Percentiles rank a stretch among this genome's conserved stretches.
These are phyloP conservation scores for Nephotettix cincticeps DNA, from an alignment of 1,140 invertebrate genomes.

Conservation along the genomic window DNA sequence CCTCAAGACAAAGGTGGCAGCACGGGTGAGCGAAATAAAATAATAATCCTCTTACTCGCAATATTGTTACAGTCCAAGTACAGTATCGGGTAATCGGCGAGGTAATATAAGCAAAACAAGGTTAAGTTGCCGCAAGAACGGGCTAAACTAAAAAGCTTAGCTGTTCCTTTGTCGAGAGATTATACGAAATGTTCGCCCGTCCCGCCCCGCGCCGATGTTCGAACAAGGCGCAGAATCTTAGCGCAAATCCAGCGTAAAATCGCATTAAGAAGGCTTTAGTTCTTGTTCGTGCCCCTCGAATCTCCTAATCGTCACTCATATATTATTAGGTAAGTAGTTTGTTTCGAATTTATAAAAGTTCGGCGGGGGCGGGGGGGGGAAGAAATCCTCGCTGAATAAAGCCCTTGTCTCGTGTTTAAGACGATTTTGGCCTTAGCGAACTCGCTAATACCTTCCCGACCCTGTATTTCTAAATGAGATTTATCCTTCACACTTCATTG, in stretches of 20 bases:
- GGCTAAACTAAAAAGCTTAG: slow-evolving; percentile 24
- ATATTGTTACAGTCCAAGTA: slow-evolving; percentile 15
- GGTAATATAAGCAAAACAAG: slow-evolving; percentile 24
- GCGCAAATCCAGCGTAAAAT: slow-evolving; percentile 35
- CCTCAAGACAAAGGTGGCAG: too few species aligned
- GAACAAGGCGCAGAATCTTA: slow-evolving; percentile 32
- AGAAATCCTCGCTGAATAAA: slow-evolving; percentile 33
- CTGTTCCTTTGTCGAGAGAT: slow-evolving; percentile 24
- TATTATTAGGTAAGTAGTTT: slow-evolving; percentile 37
- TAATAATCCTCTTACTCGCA: slow-evolving; percentile 11
- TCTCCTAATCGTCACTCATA: slow-evolving; percentile 33
- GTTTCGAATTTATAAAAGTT: slow-evolving; percentile 37
- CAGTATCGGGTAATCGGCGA: background rate
- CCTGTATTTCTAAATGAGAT: slow-evolving; percentile 33
- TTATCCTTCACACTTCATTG: slow-evolving; percentile 38
- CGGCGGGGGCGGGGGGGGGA: slow-evolving; percentile 3
- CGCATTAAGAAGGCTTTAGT: slow-evolving; percentile 33
- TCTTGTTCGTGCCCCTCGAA: slow-evolving; percentile 33
- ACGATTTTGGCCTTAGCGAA: slow-evolving; percentile 35
- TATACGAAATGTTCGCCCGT: background rate
- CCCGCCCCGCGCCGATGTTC: slow-evolving; percentile 6
- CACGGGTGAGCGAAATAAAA: slow-evolving; percentile 2
- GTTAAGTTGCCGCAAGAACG: slow-evolving; percentile 29
- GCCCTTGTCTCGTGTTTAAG: slow-evolving; percentile 33
- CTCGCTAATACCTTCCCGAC: slow-evolving; percentile 28